Base-by-base conservation (phyloP, 2,888 invertebrate genomes). In the Agrypnus murinus region DNA sequence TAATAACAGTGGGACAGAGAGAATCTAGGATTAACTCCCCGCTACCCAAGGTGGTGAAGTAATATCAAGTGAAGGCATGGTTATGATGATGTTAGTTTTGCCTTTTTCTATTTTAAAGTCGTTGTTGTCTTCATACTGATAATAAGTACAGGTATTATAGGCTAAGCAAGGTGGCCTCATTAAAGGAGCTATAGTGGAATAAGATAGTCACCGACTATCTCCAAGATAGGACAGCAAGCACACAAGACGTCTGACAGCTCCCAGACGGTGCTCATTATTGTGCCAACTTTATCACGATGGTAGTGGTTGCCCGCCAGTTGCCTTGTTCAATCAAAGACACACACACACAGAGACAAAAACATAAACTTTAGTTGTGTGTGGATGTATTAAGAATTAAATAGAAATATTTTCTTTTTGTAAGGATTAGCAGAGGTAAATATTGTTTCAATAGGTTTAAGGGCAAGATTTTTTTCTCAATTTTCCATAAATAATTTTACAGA, bases 211-310 rank as follows among this genome's bases (percentile, higher is more conserved):
- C 17, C 40, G 63, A 67, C 70, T 63, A 71, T 72, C 72, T 70
- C 32, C 57, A 43, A 53, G 68, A 69, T 74, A 66, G 58, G 57
- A 66, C 53, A 63, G 66, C 62, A 59, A 55, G 25, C 25, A 25
- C 68, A 74, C 65, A 64, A 73, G 73, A 55, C 53, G 55, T 60
- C 75, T 80, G 81, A 81, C 81, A 80, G 81, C 79, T 76, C 74
- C 79, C 80, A 80, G 81, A 81, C 80, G 78, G 75, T 78, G 79
- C 81, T 81, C 81, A 81, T 81, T 81, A 81, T 80, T 75, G 76
- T 74, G 74, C 71, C 76, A 75, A 75, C 75, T 77, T 80, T 65
- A 70, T 70, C 70, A 53, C 59, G 70, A 70, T 70, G 32, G 66
- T 48, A 43, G 32, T 66, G 57, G 9, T 65, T 57, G 45, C 53